These are phyloP conservation scores for Tiaroga cobitis DNA, from an alignment of 2,797 vertebrate species.

Conservation along the genomic window DNA sequence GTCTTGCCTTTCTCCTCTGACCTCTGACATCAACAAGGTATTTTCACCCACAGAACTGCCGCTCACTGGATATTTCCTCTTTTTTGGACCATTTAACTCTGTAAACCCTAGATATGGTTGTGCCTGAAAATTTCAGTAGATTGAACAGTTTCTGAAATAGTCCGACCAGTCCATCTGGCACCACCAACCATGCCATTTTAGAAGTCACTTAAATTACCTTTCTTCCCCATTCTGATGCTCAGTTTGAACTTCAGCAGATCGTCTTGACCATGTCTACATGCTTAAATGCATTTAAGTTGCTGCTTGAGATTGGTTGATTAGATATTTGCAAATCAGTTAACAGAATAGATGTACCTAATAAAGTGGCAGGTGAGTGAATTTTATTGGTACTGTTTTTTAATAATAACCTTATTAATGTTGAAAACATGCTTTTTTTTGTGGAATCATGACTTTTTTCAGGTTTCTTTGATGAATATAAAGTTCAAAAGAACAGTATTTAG, in stretches of 20 bases:
- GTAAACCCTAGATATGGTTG: not conserved
- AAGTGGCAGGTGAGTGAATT: too few species aligned
- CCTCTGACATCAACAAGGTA: too few species aligned
- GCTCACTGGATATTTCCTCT: not conserved
- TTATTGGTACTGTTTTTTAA: not conserved
- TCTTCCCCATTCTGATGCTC: not conserved
- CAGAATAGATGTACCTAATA: too few species aligned
- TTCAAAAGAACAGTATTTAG: not conserved
- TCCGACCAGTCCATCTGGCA: not conserved
- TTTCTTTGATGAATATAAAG: not conserved
- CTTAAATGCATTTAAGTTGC: not conserved
- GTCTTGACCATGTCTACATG: not conserved
- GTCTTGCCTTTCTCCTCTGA: conserved; percentile 41
- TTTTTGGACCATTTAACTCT: not conserved
- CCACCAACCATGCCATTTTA: not conserved
- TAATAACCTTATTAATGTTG: not conserved
- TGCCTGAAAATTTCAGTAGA: not conserved
- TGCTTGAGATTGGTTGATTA: not conserved
- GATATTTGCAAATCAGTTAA: too few species aligned
- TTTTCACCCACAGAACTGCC: not conserved
- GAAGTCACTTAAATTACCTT: not conserved
- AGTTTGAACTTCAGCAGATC: not conserved
- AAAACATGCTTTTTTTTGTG: not conserved
- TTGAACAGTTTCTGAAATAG: not conserved
- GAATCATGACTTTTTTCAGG: not conserved